Conservation (phyloP, 2,797 vertebrate species). For the Cirrhinus mrigala region DNA sequence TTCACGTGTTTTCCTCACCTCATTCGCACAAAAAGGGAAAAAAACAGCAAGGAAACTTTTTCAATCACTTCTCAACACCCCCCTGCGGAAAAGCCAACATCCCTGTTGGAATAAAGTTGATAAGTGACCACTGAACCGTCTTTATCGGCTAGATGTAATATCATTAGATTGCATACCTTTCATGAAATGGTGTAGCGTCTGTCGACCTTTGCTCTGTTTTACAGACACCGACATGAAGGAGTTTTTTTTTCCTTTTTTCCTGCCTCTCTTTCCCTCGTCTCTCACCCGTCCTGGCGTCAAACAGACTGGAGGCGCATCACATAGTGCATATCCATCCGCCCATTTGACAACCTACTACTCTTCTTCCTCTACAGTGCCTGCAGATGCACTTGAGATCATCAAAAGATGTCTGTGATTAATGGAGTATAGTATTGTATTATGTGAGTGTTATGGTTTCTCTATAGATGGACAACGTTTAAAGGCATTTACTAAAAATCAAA, state of each 20-base stretch:
- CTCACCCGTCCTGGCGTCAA: slow-evolving; percentile 77
- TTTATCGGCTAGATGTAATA: not conserved
- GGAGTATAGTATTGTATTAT: not conserved
- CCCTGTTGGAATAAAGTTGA: slow-evolving; percentile 60
- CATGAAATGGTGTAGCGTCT: slow-evolving; percentile 18
- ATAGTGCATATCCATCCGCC: slow-evolving; percentile 77
- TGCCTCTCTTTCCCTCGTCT: slow-evolving; percentile 64
- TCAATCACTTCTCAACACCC: slow-evolving; percentile 71
- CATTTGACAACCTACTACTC: slow-evolving; percentile 62
- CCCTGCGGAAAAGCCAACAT: slow-evolving; percentile 62
- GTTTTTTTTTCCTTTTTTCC: slow-evolving; percentile 61
- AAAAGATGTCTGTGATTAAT: not conserved
- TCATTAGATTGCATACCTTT: slow-evolving; percentile 67
- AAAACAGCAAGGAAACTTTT: slow-evolving; percentile 72
- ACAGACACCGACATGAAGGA: slow-evolving; percentile 59
- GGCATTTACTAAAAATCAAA: not conserved
- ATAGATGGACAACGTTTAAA: not conserved
- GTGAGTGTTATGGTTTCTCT: not conserved
- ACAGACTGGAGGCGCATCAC: slow-evolving; percentile 73
- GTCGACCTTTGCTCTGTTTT: slow-evolving; percentile 48
- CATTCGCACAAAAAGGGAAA: slow-evolving; percentile 50
- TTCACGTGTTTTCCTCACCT: slow-evolving; percentile 56
- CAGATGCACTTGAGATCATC: slow-evolving; percentile 24
- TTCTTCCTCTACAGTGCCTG: slow-evolving; percentile 13
- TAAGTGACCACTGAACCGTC: slow-evolving; percentile 5